phyloP scores from a whole-genome alignment of 2,888 invertebrate genomes.

The Callyntrura sp. region DNA sequence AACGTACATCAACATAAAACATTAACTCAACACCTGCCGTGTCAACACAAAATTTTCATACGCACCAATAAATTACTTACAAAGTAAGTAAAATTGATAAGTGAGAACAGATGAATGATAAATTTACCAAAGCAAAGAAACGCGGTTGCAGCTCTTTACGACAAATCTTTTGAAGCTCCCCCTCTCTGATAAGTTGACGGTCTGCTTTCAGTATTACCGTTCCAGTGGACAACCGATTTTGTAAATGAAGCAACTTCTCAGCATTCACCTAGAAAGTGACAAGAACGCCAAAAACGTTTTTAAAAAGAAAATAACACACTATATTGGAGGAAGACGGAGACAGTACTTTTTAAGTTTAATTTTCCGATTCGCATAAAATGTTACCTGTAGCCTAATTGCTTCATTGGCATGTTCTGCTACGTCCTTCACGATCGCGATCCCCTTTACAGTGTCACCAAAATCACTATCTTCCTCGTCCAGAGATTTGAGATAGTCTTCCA shows the following conservation, averaged over 20 bases:
- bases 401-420: conserved; percentile 88
- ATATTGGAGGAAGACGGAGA: neutral
- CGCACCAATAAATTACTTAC: neutral
- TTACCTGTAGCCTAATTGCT: conserved; percentile 87
- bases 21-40: too few species aligned
- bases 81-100: conserved; percentile 68
- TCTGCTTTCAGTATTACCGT: conserved; percentile 87
- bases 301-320: conserved; percentile 30
- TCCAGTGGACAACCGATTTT: conserved; percentile 86
- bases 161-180: conserved; percentile 89
- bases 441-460: conserved; percentile 88
- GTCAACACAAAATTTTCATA: too few species aligned
- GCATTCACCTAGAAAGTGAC: conserved; percentile 87
- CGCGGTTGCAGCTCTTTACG: conserved; percentile 89
- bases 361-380: too few species aligned
- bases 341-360: neutral
- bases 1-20: too few species aligned
- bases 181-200: conserved; percentile 88
- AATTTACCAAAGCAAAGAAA: conserved; percentile 89
- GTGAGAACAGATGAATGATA: neutral
- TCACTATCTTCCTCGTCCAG: conserved; percentile 86
- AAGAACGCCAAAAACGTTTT: too few species aligned
- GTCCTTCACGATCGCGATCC: conserved; percentile 87
- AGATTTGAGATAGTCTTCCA: conserved; percentile 88
- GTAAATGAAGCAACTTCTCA: conserved; percentile 87